Evolutionary conservation across 2,797 vertebrate genomes (phyloP).

Genomic region (Takifugu rubripes): DNA sequence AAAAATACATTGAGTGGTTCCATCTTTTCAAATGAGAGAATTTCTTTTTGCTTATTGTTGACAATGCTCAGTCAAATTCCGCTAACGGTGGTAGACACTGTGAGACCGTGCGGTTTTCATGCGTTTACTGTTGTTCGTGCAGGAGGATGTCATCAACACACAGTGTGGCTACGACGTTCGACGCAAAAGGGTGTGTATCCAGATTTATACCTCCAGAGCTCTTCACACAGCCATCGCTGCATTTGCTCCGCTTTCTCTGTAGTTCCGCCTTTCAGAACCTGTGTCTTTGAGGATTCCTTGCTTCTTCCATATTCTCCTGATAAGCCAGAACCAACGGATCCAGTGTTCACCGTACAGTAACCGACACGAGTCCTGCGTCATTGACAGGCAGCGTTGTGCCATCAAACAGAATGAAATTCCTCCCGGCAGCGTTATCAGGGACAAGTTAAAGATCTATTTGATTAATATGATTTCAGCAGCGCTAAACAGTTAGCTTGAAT

Average conservation of each 20-base stretch:
- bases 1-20: neutral
- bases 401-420: conserved; percentile 20
- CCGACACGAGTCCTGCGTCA: conserved; percentile 5
- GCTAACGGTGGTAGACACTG: neutral
- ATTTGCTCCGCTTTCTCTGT: neutral
- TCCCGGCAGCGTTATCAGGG: conserved; percentile 31
- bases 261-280: neutral
- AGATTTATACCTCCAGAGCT: neutral
- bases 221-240: neutral
- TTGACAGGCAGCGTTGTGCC: conserved; percentile 16
- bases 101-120: neutral
- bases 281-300: neutral
- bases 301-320: neutral
- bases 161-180: conserved; percentile 92
- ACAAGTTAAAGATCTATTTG: conserved; percentile 29
- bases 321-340: neutral
- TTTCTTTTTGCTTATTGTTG: neutral
- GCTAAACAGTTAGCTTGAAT: neutral
- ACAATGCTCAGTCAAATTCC: neutral
- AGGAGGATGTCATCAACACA: conserved; percentile 92
- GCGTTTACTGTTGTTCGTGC: conserved; percentile 24
- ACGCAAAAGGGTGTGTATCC: conserved; percentile 76
- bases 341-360: neutral
- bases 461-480: conserved; percentile 27
- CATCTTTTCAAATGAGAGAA: neutral